Conservation (phyloP, 1,140 invertebrate species). For the Hylaeus volcanicus region DNA sequence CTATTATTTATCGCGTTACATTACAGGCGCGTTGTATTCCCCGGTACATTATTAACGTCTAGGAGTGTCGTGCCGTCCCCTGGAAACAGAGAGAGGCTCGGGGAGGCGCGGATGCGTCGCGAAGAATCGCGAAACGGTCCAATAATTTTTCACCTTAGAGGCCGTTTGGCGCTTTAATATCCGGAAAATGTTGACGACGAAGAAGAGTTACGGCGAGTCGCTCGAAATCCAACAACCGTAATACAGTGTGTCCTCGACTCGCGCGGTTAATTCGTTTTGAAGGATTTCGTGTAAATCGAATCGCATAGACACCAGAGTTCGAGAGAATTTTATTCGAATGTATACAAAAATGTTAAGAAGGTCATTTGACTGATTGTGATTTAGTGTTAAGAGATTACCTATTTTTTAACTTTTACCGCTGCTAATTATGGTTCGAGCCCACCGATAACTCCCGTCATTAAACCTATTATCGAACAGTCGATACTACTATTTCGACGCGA, state of each 20-base stretch:
- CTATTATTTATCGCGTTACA: constrained; percentile 62
- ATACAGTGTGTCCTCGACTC: neutral
- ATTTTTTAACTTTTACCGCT: too few relatives aligned
- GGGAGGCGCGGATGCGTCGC: neutral
- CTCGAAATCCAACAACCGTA: neutral
- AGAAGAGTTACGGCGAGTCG: neutral
- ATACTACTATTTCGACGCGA: constrained; percentile 1
- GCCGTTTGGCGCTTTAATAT: constrained; percentile 15
- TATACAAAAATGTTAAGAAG: too few relatives aligned
- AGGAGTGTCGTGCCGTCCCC: constrained; percentile 5
- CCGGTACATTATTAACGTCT: constrained; percentile 52
- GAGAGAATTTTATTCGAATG: too few relatives aligned
- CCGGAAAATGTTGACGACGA: neutral
- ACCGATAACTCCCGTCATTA: too few relatives aligned
- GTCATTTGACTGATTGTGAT: too few relatives aligned
- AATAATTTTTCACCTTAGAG: constrained; percentile 26
- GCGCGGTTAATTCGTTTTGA: too few relatives aligned
- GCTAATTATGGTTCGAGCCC: too few relatives aligned
- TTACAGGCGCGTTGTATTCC: constrained; percentile 39
- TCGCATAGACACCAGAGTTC: too few relatives aligned
- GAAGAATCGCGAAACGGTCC: constrained; percentile 21
- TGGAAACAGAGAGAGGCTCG: neutral
- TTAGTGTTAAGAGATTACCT: too few relatives aligned
- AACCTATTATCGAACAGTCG: too few relatives aligned
- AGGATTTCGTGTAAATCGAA: too few relatives aligned